Evolutionary conservation across 1,140 invertebrate species (phyloP).

Genomic region (Papilio polyxenes): DNA sequence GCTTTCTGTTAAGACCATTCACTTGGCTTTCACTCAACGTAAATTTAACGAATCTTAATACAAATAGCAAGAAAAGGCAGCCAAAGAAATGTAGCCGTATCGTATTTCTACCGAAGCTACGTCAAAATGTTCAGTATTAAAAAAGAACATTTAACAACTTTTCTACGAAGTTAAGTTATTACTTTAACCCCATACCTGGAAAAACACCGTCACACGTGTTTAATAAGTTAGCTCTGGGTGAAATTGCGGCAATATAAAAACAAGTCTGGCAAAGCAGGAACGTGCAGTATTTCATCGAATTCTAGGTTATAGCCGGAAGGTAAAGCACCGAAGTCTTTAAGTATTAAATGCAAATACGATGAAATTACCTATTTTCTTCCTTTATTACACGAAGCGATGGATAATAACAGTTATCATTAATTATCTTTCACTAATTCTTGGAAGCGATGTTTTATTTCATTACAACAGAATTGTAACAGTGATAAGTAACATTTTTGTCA

Average conservation of each 20-base stretch:
- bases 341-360: slow-evolving; percentile 3
- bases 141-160: slow-evolving; percentile 27
- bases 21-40: slow-evolving; percentile 29
- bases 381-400: background rate
- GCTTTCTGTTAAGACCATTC: slow-evolving; percentile 1
- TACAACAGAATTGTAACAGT: background rate
- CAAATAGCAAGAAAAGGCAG: slow-evolving; percentile 31
- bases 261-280: background rate
- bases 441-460: background rate
- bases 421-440: background rate
- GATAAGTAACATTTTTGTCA: background rate
- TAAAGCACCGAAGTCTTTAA: slow-evolving; percentile 30
- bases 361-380: background rate
- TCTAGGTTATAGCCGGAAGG: slow-evolving; percentile 26
- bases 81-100: slow-evolving; percentile 19
- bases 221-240: slow-evolving; percentile 29
- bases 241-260: slow-evolving; percentile 34
- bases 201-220: slow-evolving; percentile 31
- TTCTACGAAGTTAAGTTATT: slow-evolving; percentile 5
- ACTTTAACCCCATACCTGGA: slow-evolving; percentile 29
- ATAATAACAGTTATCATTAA: background rate
- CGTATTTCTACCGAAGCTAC: slow-evolving; percentile 22
- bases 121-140: slow-evolving; percentile 27
- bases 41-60: slow-evolving; percentile 12
- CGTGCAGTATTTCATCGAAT: slow-evolving; percentile 5